Percentiles rank a stretch among this genome's conserved stretches.
Evolutionary conservation across 2,888 invertebrate species (phyloP).

Genomic region (Heliconius charithonia): DNA sequence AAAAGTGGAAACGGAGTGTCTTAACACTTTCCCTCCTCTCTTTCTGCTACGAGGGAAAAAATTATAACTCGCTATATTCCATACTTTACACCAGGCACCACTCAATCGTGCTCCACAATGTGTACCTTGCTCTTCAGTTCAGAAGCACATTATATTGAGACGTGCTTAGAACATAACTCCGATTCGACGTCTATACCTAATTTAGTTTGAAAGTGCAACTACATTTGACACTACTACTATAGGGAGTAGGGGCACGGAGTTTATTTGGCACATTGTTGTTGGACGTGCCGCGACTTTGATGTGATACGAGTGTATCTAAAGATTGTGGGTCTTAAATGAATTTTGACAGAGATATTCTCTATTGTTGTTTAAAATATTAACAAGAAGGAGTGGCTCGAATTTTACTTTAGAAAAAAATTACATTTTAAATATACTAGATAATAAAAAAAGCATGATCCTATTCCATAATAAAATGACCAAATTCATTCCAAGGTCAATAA

Average conservation of each 20-base stretch:
- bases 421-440: no score
- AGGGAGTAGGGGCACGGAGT: neutral
- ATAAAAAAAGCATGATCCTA: neutral
- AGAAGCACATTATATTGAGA: slow-evolving; percentile 40
- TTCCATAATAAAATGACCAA: neutral
- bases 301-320: neutral
- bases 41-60: neutral
- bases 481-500: neutral
- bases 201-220: slow-evolving; percentile 15
- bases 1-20: neutral
- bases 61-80: neutral
- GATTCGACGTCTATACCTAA: slow-evolving; percentile 22
- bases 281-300: neutral
- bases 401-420: no score
- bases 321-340: neutral
- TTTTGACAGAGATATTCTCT: neutral
- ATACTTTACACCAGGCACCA: slow-evolving; percentile 9
- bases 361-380: neutral
- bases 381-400: no score
- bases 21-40: no score
- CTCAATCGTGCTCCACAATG: slow-evolving; percentile 31
- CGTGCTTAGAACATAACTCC: slow-evolving; percentile 35
- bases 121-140: slow-evolving; percentile 34
- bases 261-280: slow-evolving; percentile 23
- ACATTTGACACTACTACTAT: neutral